A percentile compares a stretch with the other conserved stretches of the same genome.
phyloP scores from a whole-genome alignment of 1,140 invertebrate species.

The Drosophila kohkoa region DNA sequence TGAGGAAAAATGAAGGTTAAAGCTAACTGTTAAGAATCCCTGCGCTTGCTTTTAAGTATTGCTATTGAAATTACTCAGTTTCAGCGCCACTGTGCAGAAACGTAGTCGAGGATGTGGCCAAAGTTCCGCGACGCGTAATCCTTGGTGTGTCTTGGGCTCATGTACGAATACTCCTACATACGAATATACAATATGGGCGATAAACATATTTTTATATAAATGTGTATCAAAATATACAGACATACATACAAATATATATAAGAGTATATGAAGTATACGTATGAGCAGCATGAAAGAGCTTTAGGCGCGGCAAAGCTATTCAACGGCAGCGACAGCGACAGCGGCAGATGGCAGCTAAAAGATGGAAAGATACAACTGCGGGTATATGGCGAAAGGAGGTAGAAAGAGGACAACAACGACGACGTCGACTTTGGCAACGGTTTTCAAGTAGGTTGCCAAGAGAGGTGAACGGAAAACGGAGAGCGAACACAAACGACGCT shows the following conservation, averaged over 20 bases:
- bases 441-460: constrained; percentile 19
- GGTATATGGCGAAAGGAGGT: constrained; percentile 20
- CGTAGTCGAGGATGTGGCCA: constrained; percentile 44
- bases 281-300: constrained; percentile 62
- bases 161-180: constrained; percentile 36
- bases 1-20: not conserved
- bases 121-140: constrained; percentile 60
- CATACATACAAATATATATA: constrained; percentile 28
- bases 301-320: constrained; percentile 73
- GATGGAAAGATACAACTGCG: constrained; percentile 56
- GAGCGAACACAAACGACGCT: constrained; percentile 33
- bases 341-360: constrained; percentile 71
- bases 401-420: constrained; percentile 21
- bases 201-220: constrained; percentile 37
- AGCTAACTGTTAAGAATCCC: not conserved
- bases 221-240: constrained; percentile 42
- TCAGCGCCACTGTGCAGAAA: constrained; percentile 44
- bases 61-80: not conserved
- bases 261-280: constrained; percentile 31
- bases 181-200: constrained; percentile 1
- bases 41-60: not conserved
- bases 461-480: not conserved
- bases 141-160: constrained; percentile 59
- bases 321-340: constrained; percentile 45
- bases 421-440: constrained; percentile 5